Evolutionary conservation across 2,113 vertebrate species (phyloP).

Genomic region (Dryoscopus gambensis): DNA sequence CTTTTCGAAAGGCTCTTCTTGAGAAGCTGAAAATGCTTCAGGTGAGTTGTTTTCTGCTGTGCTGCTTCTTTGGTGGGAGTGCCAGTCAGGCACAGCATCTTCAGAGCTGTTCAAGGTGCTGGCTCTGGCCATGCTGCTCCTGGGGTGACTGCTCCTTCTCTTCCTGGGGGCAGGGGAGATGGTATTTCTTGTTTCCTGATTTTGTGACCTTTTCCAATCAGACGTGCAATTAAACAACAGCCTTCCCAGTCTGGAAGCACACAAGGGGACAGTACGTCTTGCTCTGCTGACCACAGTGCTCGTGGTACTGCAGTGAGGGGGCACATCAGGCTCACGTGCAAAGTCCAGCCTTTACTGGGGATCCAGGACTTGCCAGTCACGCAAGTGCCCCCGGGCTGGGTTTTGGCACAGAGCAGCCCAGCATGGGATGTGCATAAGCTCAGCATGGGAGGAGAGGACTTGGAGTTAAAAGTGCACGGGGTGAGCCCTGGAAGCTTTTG

Average conservation of each 20-base stretch:
- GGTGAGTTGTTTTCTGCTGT: neutral
- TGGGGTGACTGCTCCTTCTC: neutral
- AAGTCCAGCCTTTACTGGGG: neutral
- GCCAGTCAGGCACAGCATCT: neutral
- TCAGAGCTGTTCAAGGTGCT: neutral
- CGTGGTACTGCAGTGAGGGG: accelerated
- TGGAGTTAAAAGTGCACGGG: neutral
- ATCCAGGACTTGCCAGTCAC: neutral
- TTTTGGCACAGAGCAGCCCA: neutral
- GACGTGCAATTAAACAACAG: neutral
- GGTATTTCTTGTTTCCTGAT: neutral
- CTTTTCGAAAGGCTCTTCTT: neutral
- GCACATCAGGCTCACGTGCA: accelerated
- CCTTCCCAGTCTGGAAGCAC: neutral
- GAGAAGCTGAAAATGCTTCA: neutral
- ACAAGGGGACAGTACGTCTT: neutral
- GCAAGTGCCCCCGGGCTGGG: neutral
- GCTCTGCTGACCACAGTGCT: neutral
- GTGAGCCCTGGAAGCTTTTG: neutral
- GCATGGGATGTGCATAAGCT: neutral
- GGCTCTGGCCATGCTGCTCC: neutral
- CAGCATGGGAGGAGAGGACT: neutral
- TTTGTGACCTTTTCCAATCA: neutral
- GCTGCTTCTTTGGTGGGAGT: neutral
- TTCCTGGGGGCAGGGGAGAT: neutral